Base-by-base conservation (phyloP, 2,888 invertebrate species). In the Elmis aenea region DNA sequence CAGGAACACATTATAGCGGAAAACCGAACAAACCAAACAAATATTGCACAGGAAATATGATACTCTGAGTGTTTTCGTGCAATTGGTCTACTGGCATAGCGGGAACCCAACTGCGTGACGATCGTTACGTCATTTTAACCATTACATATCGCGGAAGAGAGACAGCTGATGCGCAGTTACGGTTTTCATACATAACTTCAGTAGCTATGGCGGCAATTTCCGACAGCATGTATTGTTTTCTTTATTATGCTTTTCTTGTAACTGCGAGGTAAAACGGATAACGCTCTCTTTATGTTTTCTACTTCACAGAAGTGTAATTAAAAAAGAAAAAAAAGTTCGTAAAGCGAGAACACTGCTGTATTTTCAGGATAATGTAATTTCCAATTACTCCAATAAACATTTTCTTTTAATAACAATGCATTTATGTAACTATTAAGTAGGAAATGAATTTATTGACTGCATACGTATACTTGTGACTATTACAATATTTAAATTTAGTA, bases 41-140 rank as follows among this genome's bases (percentile, higher is more conserved):
- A 34, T 34, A 20, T 33, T 18, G 25, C 8, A 13, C 6, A 26
- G 13, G 22, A 13, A 13, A 16, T 14, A 26, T 12, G 8, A 8
- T 13, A 20, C 12, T 13, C 6, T 13, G 16, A 26, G n/a, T n/a
- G n/a, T n/a, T n/a, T n/a, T n/a, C n/a, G n/a, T n/a, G n/a, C n/a
- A 2, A 13, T 11, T 36, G 36, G 24, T 16, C 36, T 38, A 33
- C 42, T 41, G 44, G 49, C 46, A 46, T 49, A 46, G 52, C 50
- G 48, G 50, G 38, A 43, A 38, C 43, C 45, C 43, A 37, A 45
- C 42, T 41, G 48, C 44, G 48, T 35, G 45, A 39, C 42, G 41
- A 36, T 31, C 15, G 38, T 44, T 47, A 45, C 43, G 50, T 48
- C 51, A 48, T 34, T 36, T 29, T 29, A 21, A 24, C 9, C 20